Evolutionary conservation across 2,888 invertebrate species (phyloP).

Genomic region (Volucella inflata): DNA sequence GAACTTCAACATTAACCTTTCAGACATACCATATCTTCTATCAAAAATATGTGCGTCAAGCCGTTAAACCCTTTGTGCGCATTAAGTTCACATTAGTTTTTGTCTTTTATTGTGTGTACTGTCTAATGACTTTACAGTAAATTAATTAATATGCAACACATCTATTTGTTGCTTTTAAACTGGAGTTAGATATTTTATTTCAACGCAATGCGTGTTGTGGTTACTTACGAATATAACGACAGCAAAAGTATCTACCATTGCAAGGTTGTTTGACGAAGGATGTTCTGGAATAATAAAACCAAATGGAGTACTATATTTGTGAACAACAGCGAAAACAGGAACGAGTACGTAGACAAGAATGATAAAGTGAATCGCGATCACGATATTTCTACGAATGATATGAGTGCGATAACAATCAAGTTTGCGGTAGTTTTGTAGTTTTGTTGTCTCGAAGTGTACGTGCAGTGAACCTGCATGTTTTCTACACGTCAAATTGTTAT

Average conservation of each 20-base stretch:
- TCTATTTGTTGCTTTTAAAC: slow-evolving; percentile 41
- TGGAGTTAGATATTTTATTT: slow-evolving; percentile 53
- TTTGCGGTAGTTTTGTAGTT: slow-evolving; percentile 71
- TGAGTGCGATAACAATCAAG: slow-evolving; percentile 51
- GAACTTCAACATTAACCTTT: too few relatives aligned
- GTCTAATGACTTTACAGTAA: not conserved
- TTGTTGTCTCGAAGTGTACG: slow-evolving; percentile 48
- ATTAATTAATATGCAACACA: slow-evolving; percentile 49
- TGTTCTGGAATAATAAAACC: slow-evolving; percentile 22
- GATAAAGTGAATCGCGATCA: slow-evolving; percentile 59
- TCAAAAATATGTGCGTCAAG: too few relatives aligned
- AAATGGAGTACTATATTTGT: slow-evolving; percentile 1
- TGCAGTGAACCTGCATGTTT: slow-evolving; percentile 31
- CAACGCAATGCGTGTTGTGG: slow-evolving; percentile 53
- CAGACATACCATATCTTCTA: too few relatives aligned
- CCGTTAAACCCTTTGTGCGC: not conserved
- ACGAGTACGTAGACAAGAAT: slow-evolving; percentile 67
- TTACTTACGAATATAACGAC: slow-evolving; percentile 23
- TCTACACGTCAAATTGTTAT: slow-evolving; percentile 4
- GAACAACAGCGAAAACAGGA: slow-evolving; percentile 43
- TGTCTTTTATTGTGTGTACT: not conserved
- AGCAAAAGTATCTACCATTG: slow-evolving; percentile 39
- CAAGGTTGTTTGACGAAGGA: slow-evolving; percentile 60
- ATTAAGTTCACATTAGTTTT: not conserved
- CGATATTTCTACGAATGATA: slow-evolving; percentile 59